Base-by-base conservation (phyloP, 2,113 vertebrate species). In the Pogonocichla stellata region DNA sequence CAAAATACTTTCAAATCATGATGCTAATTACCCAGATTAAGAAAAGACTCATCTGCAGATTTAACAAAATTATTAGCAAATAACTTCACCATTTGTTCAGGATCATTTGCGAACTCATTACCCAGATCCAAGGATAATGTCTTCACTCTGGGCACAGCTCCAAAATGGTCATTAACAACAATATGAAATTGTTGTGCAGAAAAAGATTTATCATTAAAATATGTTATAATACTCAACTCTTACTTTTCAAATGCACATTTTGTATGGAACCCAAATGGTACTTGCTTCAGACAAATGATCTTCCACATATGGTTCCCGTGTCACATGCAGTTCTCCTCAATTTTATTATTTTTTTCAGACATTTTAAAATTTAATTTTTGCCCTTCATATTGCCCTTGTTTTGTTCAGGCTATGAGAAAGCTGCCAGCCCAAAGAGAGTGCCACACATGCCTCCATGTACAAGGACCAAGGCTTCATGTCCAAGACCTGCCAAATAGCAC, bases 151-250 rank as follows among this genome's bases (percentile, higher is more conserved):
- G 94, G 94, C 95, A 90, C 12, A 58, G 17, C 14, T 91, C 91
- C 95, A 96, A 95, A 95, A 96, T 62, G 78, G 81, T 95, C 95
- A 95, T 97, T 95, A 96, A 95, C 72, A 93, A 95, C 69, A 93
- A 85, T 72, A 92, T 26, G 62, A 95, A 96, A 95, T 73, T 82
- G 61, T 91, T 92, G 66, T 33, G 8, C 66, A 93, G 50, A 94
- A 94, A 77, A 91, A 92, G 67, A 95, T 95, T 90, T 95, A 87
- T 95, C 91, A 84, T 92, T 61, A 85, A 85, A 95, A 80, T 90
- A 80, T 90, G 80, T 82, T 87, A 94, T 36, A 93, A 93, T 91
- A 86, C 66, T 95, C 92, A 94, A 70, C 58, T 73, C 75, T 85
- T 82, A 65, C 61, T 92, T 93, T 94, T 89, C 60, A 96, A 95